These are phyloP conservation scores for Percopsis transmontana DNA, from an alignment of 2,113 vertebrate genomes.

Conservation along the genomic window DNA sequence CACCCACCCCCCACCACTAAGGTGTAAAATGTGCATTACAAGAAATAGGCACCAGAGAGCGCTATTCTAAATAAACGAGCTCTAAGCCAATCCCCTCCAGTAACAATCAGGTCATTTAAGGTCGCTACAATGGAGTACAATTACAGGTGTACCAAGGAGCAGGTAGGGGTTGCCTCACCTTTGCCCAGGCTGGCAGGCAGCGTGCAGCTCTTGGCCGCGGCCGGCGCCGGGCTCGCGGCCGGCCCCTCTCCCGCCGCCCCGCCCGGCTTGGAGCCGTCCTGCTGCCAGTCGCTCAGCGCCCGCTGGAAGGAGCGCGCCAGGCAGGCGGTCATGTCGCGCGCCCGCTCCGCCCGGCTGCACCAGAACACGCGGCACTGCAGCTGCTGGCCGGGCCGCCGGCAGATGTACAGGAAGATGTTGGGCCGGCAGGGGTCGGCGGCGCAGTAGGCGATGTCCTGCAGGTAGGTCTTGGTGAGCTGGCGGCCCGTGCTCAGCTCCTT, in stretches of 20 bases:
- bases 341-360: constrained; percentile 79
- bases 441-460: constrained; percentile 83
- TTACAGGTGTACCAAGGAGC: too few relatives aligned
- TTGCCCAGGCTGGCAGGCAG: constrained; percentile 76
- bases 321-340: constrained; percentile 77
- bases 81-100: too few relatives aligned
- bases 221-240: constrained; percentile 5
- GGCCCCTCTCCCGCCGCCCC: constrained; percentile 45
- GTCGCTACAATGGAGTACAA: too few relatives aligned
- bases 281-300: constrained; percentile 79
- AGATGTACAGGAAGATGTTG: constrained; percentile 83
- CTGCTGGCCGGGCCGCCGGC: constrained; percentile 79
- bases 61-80: too few relatives aligned
- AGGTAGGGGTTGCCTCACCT: constrained; percentile 63
- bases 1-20: too few relatives aligned
- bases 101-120: too few relatives aligned
- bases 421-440: constrained; percentile 71
- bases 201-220: constrained; percentile 64
- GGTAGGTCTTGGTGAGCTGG: constrained; percentile 83
- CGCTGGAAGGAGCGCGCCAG: constrained; percentile 79
- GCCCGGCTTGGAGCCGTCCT: constrained; percentile 49
- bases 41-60: too few relatives aligned
- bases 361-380: constrained; percentile 83
- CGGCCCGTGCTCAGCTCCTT: constrained; percentile 82
- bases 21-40: too few relatives aligned